A percentile compares a stretch with the other conserved stretches of the same genome.
Evolutionary conservation across 2,113 vertebrate genomes (phyloP).

Genomic region (Sterna hirundo): DNA sequence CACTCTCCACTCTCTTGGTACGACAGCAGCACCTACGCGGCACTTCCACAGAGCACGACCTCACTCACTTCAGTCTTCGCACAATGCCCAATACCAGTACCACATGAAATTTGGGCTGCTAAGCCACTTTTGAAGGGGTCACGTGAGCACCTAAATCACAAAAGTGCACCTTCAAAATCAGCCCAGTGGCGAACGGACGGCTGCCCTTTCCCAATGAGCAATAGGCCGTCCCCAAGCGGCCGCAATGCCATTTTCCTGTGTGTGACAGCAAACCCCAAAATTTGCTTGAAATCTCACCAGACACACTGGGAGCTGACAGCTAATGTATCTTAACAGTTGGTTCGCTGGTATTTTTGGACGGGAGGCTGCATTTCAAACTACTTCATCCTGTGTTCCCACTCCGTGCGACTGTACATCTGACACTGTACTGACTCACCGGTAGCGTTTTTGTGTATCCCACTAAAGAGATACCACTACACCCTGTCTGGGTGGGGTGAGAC

Average conservation of each 20-base stretch:
- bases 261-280: neutral
- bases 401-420: neutral
- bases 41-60: accelerated
- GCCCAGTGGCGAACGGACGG: accelerated
- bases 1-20: neutral
- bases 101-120: neutral
- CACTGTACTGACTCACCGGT: neutral
- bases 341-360: constrained; percentile 51
- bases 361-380: constrained; percentile 24
- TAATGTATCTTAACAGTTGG: constrained; percentile 22
- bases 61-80: neutral
- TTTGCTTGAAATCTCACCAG: constrained; percentile 31
- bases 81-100: neutral
- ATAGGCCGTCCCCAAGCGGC: neutral
- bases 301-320: constrained; percentile 7
- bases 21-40: neutral
- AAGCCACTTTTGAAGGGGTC: neutral
- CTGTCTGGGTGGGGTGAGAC: neutral
- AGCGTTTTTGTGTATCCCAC: neutral
- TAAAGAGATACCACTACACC: neutral
- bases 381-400: neutral
- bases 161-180: neutral
- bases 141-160: neutral
- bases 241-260: neutral
- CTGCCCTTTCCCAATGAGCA: neutral